A percentile compares a stretch with the other conserved stretches of the same genome.
These are phyloP conservation scores for Sciurus vulgaris DNA, from an alignment of 2,797 vertebrate genomes.

Conservation along the genomic window DNA sequence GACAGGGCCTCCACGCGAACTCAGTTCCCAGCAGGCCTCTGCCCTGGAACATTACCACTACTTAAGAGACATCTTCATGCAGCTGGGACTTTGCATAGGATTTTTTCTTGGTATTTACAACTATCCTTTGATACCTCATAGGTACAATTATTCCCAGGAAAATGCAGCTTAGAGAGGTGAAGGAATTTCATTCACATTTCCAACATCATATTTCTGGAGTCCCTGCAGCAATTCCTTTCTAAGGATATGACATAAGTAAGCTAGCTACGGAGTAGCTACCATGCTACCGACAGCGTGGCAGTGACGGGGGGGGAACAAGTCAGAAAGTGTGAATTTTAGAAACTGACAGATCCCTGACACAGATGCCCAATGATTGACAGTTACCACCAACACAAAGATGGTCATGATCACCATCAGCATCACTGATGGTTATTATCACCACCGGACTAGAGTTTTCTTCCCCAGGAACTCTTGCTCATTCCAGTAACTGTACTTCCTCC, in stretches of 20 bases:
- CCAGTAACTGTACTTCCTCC: background rate
- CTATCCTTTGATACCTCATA: background rate
- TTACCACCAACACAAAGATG: background rate
- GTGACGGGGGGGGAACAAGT: background rate
- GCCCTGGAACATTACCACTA: background rate
- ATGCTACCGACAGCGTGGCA: no score
- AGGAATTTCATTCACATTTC: background rate
- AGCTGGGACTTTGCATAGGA: background rate
- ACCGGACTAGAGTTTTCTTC: background rate
- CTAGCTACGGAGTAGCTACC: background rate
- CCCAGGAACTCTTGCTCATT: background rate
- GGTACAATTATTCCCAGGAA: background rate
- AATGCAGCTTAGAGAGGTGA: background rate
- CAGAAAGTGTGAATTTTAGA: background rate
- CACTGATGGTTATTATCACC: background rate
- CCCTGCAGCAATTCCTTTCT: background rate
- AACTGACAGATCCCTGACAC: background rate
- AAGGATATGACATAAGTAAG: background rate
- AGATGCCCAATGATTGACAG: background rate
- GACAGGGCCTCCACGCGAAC: no score
- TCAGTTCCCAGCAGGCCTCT: no score
- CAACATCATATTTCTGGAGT: background rate
- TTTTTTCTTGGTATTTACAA: background rate
- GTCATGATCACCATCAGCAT: background rate
- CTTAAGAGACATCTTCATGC: background rate